These are phyloP conservation scores for Otocyon megalotis DNA, from an alignment of 2,113 vertebrate genomes.

Conservation along the genomic window DNA sequence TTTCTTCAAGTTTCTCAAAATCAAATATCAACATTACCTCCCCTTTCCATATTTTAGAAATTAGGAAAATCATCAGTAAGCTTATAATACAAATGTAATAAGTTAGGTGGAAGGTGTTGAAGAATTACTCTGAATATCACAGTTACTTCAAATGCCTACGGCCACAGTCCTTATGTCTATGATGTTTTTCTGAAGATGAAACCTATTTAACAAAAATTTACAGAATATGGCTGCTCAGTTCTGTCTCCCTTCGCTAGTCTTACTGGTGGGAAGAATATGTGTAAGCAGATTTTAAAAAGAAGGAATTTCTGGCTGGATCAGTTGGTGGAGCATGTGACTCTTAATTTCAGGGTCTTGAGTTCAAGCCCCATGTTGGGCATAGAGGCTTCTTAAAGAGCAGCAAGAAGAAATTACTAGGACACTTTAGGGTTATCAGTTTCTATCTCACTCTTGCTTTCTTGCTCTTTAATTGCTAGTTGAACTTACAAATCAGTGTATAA, in stretches of 20 bases:
- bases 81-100: background rate
- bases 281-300: background rate
- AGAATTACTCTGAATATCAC: background rate
- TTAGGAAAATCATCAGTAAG: background rate
- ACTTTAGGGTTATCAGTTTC: background rate
- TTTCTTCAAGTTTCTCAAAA: background rate
- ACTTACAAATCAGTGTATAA: background rate
- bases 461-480: background rate
- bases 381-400: background rate
- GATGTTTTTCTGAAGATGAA: background rate
- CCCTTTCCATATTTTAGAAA: background rate
- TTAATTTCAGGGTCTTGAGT: background rate
- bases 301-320: background rate
- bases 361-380: background rate
- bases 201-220: background rate
- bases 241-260: background rate
- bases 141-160: background rate
- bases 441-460: background rate
- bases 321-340: background rate
- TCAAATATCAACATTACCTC: background rate
- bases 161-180: background rate
- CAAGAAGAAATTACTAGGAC: background rate
- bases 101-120: background rate
- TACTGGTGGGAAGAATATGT: background rate
- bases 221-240: background rate